These are phyloP conservation scores for Hystrix cristata DNA, from an alignment of 2,113 vertebrate genomes.

Conservation along the genomic window DNA sequence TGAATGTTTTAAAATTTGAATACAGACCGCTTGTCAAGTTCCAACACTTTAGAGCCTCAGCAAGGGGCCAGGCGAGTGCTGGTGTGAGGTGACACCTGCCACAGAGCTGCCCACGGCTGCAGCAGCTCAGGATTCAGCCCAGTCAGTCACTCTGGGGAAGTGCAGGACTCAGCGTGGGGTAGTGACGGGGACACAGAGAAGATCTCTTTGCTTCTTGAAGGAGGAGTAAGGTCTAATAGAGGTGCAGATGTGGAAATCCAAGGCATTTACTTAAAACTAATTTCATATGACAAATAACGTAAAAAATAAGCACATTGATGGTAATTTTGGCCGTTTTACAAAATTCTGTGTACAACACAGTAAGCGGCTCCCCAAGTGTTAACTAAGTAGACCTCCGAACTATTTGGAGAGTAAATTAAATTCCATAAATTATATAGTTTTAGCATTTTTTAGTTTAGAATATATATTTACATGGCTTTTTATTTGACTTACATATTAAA, in stretches of 20 bases:
- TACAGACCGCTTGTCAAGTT: background rate
- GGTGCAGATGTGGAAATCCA: background rate
- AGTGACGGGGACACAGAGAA: background rate
- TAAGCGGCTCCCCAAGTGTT: background rate
- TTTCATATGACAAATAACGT: background rate
- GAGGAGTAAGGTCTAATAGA: background rate
- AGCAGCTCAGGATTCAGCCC: background rate
- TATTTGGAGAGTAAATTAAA: background rate
- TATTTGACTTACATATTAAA: background rate
- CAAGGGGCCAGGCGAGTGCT: background rate
- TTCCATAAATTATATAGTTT: background rate
- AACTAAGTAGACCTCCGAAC: background rate
- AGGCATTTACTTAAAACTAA: background rate
- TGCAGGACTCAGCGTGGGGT: background rate
- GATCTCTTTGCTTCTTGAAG: background rate
- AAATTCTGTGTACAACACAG: background rate
- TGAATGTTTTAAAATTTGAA: background rate
- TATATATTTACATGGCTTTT: background rate
- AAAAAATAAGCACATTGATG: background rate
- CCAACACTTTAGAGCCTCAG: background rate
- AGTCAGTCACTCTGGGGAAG: background rate
- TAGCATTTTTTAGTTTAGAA: background rate
- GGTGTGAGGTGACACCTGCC: background rate
- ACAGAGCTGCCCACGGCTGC: background rate
- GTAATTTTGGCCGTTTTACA: background rate